phyloP scores from a whole-genome alignment of 2,797 vertebrate genomes.

The Xenops minutus region DNA sequence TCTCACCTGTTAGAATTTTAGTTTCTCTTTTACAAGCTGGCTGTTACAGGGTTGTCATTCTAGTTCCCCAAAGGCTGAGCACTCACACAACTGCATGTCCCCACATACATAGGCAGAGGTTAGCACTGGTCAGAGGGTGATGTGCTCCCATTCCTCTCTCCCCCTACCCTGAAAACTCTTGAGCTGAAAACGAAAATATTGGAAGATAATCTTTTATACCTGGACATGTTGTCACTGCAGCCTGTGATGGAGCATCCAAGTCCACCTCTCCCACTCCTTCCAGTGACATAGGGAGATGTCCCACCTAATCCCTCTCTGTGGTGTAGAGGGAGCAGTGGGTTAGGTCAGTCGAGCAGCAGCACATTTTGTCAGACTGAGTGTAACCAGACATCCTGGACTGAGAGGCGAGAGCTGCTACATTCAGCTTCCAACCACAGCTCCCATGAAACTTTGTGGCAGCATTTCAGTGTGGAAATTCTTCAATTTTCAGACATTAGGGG shows the following conservation, averaged over 20 bases:
- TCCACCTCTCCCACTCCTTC: neutral
- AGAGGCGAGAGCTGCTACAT: neutral
- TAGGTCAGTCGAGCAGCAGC: neutral
- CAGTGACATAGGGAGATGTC: neutral
- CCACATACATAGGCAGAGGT: fast-evolving
- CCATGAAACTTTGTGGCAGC: neutral
- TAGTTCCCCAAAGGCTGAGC: neutral
- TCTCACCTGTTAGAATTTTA: neutral
- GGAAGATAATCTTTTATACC: neutral
- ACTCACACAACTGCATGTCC: fast-evolving
- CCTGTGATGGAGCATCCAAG: fast-evolving
- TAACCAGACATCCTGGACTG: neutral
- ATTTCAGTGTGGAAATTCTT: constrained; percentile 17
- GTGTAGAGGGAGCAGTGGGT: neutral
- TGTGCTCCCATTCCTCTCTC: neutral
- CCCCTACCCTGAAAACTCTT: neutral
- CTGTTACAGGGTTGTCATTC: neutral
- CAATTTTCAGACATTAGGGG: neutral
- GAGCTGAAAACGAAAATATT: neutral
- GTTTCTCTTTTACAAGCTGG: fast-evolving
- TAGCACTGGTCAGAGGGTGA: fast-evolving
- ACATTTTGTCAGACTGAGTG: neutral
- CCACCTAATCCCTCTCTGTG: fast-evolving
- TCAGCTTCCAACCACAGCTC: neutral
- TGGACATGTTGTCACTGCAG: fast-evolving